A percentile compares a stretch with the other conserved stretches of the same genome.
Conservation (phyloP, 2,797 vertebrate genomes). For the Eidolon dupreanum region DNA sequence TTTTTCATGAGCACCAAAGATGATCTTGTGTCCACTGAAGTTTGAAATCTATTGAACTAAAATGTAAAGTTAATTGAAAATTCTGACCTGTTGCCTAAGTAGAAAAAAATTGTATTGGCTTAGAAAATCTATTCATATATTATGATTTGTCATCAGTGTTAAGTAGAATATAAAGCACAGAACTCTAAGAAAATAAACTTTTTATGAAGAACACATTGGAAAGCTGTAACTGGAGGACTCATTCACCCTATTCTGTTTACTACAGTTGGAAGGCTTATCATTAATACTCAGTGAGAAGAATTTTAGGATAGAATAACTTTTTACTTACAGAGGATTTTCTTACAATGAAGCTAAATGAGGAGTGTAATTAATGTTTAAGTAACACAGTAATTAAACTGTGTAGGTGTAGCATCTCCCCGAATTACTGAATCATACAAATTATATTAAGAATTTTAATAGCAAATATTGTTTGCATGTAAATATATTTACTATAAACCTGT, state of each 20-base stretch:
- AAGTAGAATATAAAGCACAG: background rate
- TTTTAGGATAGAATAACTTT: background rate
- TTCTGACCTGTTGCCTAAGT: background rate
- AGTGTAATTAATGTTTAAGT: constrained; percentile 8
- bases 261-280: background rate
- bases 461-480: background rate
- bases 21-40: background rate
- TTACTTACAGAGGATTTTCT: background rate
- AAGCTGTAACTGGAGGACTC: background rate
- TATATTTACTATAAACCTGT: background rate
- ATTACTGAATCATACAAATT: background rate
- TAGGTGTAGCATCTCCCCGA: background rate
- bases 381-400: background rate
- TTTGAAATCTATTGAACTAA: constrained; percentile 13
- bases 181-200: background rate
- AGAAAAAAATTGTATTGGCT: background rate
- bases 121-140: background rate
- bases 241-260: background rate
- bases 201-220: background rate
- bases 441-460: constrained; percentile 25
- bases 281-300: background rate
- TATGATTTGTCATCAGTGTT: background rate
- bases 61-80: constrained; percentile 39
- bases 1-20: background rate
- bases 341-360: background rate